Evolutionary conservation across 2,113 vertebrate species (phyloP), one percentile per base, ranked within the genome.

Genomic region (Amblyornis subalaris): DNA sequence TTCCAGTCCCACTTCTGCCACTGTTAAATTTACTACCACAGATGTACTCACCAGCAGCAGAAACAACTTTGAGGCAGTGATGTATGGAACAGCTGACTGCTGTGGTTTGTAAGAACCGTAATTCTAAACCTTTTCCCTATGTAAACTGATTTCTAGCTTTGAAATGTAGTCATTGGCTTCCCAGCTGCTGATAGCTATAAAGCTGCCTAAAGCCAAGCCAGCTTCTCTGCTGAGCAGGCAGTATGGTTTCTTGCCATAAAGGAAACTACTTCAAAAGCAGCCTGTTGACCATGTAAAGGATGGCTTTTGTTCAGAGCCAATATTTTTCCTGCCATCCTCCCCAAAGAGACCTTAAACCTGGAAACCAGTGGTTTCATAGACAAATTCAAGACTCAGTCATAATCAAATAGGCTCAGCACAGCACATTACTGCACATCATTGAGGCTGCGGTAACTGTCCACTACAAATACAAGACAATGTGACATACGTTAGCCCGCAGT

Each of bases 401-500:
- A 70, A 88, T 80, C 58, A 88, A 79, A 94, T 21, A 66, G 67
- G 53, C 78, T 83, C 82, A 70, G 75, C 85, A 83, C 82, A 73
- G 82, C 72, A 62, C 3, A 15, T 62, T 92, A 58, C 62, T 55
- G 60, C 92, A 62, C 88, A 83, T 81, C 85, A 93, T 2, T 3
- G 0, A n/a, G 55, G 36, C 69, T 64, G 64, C 4, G 4, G 85
- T 94, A 91, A 88, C 79, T 74, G 95, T 77, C 95, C 92, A 88
- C 95, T 85, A 88, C 75, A 88, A 91, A 85, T 54, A 88, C 3
- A 0, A 73, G 92, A 88, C 83, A 93, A 96, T 73, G 62, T 88
- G 92, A 88, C 94, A 92, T 93, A 94, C 60, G 28, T 90, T 94
- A 95, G 92, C 85, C 94, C 7, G 12, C 90, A 92, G 88, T 92